A percentile compares a stretch with the other conserved stretches of the same genome.
Conservation (phyloP, 2,113 vertebrate genomes). For the Esox niger region DNA sequence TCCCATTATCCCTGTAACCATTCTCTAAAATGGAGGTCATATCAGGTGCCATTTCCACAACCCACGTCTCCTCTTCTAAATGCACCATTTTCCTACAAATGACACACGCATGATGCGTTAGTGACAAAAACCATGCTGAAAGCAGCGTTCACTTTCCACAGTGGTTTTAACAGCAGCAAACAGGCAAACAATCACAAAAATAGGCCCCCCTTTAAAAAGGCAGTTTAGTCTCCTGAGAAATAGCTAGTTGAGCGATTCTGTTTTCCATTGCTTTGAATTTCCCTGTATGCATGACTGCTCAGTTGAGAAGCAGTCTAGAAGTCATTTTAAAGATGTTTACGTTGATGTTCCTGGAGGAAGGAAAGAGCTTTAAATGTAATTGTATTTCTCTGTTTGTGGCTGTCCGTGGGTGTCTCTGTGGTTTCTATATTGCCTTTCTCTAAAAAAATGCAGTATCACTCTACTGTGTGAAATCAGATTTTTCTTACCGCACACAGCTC, state of each 20-base stretch:
- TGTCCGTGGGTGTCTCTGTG: too few relatives aligned
- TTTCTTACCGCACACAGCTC: too few relatives aligned
- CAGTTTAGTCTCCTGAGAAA: background rate
- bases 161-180: slow-evolving; percentile 26
- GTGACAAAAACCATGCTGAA: slow-evolving; percentile 34
- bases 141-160: slow-evolving; percentile 25
- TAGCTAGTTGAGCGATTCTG: background rate
- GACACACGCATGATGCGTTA: slow-evolving; percentile 54
- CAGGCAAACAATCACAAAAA: slow-evolving; percentile 25
- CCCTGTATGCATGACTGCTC: background rate
- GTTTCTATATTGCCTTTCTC: too few relatives aligned
- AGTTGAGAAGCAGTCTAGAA: background rate
- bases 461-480: too few relatives aligned
- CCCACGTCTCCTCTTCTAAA: slow-evolving; percentile 59
- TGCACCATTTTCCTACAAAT: slow-evolving; percentile 67
- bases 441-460: too few relatives aligned
- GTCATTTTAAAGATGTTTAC: background rate
- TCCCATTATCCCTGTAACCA: slow-evolving; percentile 69
- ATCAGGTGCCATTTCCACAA: slow-evolving; percentile 63
- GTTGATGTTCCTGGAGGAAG: background rate
- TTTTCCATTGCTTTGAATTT: background rate
- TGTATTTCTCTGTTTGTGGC: too few relatives aligned
- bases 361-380: background rate
- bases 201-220: background rate
- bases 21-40: slow-evolving; percentile 73